Evolutionary conservation across 2,113 vertebrate genomes (phyloP).

Genomic region (Lasiurus borealis): DNA sequence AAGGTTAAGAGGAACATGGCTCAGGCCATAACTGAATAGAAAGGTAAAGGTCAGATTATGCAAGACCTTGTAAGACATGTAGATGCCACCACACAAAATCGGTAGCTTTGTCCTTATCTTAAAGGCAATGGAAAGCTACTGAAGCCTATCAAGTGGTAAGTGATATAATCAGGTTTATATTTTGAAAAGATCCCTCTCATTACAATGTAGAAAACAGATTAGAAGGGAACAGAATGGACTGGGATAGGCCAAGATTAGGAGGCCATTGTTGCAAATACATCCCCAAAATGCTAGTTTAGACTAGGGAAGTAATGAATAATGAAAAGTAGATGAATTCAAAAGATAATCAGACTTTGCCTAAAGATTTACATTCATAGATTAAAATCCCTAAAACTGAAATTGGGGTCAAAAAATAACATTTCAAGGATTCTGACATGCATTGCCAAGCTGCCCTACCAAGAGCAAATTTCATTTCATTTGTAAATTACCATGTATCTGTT

Average conservation of each 20-base stretch:
- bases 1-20: conserved; percentile 66
- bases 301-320: conserved; percentile 61
- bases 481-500: conserved; percentile 61
- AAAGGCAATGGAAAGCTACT: conserved; percentile 61
- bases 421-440: conserved; percentile 28
- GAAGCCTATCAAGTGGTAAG: conserved; percentile 52
- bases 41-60: conserved; percentile 3
- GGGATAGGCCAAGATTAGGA: conserved; percentile 68
- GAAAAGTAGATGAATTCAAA: conserved; percentile 63
- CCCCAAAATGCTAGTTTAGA: conserved; percentile 61
- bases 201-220: conserved; percentile 61
- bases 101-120: conserved; percentile 53
- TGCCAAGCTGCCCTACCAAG: conserved; percentile 51
- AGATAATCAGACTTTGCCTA: conserved; percentile 64
- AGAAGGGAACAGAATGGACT: conserved; percentile 44
- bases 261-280: conserved; percentile 5
- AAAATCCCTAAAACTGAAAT: conserved; percentile 56
- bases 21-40: conserved; percentile 60
- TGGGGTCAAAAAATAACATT: conserved; percentile 52
- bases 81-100: conserved; percentile 47
- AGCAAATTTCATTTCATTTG: conserved; percentile 29
- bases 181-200: conserved; percentile 72
- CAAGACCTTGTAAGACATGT: conserved; percentile 63
- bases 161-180: conserved; percentile 55
- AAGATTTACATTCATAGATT: conserved; percentile 53